phyloP scores from a whole-genome alignment of 2,888 invertebrate species.

The Perdita meconis region DNA sequence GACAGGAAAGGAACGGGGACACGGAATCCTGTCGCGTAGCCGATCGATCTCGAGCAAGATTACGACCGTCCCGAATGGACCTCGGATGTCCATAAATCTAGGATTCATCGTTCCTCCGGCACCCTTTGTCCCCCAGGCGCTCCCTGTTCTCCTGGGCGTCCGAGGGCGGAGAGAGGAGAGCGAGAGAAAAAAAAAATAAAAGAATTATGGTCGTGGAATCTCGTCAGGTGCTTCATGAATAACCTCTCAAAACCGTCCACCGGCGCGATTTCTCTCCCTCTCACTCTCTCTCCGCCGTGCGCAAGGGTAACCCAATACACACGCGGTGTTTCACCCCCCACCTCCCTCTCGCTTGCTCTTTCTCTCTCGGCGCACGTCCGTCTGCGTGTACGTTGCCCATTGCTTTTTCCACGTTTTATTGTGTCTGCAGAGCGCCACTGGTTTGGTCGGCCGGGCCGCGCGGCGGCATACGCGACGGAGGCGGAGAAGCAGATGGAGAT shows the following conservation, averaged over 20 bases:
- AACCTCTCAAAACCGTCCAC: constrained; percentile 69
- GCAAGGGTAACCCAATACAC: constrained; percentile 57
- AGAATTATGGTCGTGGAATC: constrained; percentile 63
- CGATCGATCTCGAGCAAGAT: constrained; percentile 17
- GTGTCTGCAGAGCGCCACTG: constrained; percentile 78
- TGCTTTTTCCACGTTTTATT: constrained; percentile 78
- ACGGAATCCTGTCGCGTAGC: background rate
- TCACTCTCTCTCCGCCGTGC: constrained; percentile 10
- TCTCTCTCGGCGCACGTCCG: constrained; percentile 46
- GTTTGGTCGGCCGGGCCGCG: constrained; percentile 75
- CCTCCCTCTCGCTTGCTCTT: constrained; percentile 18
- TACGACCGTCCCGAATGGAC: constrained; percentile 7
- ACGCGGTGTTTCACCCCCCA: background rate
- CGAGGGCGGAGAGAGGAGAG: too few relatives aligned
- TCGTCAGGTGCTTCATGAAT: constrained; percentile 76
- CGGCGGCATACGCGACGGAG: constrained; percentile 66
- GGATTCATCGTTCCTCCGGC: constrained; percentile 46
- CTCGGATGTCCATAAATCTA: constrained; percentile 42
- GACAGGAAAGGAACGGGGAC: background rate
- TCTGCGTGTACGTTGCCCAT: constrained; percentile 63
- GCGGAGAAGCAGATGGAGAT: constrained; percentile 71
- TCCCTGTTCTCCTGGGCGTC: background rate
- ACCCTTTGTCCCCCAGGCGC: constrained; percentile 41
- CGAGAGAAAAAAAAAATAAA: constrained; percentile 27
- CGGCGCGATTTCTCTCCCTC: constrained; percentile 49